These are phyloP conservation scores for Steatocranus sp. DNA, from an alignment of 2,797 vertebrate genomes.

Conservation along the genomic window DNA sequence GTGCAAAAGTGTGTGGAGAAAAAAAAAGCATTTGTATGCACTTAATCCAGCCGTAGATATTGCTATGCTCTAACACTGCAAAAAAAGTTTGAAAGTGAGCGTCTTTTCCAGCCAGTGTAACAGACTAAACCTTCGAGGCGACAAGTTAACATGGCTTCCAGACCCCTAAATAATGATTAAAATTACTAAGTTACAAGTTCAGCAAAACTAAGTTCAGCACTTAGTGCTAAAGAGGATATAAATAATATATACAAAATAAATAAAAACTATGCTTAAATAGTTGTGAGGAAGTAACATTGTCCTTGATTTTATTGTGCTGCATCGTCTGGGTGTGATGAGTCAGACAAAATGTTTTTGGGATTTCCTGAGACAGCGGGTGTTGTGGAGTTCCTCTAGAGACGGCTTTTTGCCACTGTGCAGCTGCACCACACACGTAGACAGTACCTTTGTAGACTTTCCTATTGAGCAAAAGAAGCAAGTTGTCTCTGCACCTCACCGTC, in stretches of 20 bases:
- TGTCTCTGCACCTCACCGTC: neutral
- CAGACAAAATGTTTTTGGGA: neutral
- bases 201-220: neutral
- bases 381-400: neutral
- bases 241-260: neutral
- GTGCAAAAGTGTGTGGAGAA: neutral
- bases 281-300: neutral
- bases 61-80: neutral
- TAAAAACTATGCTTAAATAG: neutral
- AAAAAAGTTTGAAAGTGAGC: neutral
- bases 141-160: neutral
- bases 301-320: neutral
- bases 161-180: neutral
- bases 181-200: neutral
- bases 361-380: neutral
- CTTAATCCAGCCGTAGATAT: neutral
- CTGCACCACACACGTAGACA: neutral
- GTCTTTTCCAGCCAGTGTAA: neutral
- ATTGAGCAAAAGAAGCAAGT: neutral
- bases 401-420: neutral
- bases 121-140: neutral
- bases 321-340: neutral
- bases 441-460: neutral
- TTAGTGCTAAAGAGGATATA: neutral
- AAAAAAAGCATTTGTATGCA: neutral